A percentile compares a stretch with the other conserved stretches of the same genome.
These are phyloP conservation scores for Papilio demoleus DNA, from an alignment of 2,888 invertebrate genomes.

Conservation along the genomic window DNA sequence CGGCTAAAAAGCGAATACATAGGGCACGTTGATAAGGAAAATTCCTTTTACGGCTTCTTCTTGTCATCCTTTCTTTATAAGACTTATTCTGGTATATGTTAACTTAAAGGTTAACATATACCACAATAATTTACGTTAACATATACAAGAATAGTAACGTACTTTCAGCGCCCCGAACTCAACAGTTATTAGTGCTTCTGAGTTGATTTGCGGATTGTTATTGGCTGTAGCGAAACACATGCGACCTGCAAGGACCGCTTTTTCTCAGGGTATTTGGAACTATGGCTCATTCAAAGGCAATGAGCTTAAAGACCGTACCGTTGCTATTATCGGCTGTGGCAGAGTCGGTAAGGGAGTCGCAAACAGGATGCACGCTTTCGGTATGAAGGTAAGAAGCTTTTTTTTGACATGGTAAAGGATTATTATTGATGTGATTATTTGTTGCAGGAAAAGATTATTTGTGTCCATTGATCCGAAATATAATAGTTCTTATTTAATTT, in stretches of 20 bases:
- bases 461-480: too few species aligned
- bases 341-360: not conserved
- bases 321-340: slow-evolving; percentile 12
- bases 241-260: slow-evolving; percentile 6
- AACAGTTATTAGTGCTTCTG: not conserved
- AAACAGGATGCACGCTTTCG: not conserved
- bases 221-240: slow-evolving; percentile 9
- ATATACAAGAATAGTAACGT: too few species aligned
- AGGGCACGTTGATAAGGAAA: too few species aligned
- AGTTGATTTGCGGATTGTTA: slow-evolving; percentile 3
- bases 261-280: not conserved
- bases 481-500: too few species aligned
- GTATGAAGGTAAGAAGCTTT: slow-evolving; percentile 8
- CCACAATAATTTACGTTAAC: too few species aligned
- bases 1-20: too few species aligned
- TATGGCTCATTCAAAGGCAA: not conserved
- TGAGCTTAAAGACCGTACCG: slow-evolving; percentile 9
- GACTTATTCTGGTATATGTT: not conserved
- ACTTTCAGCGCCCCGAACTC: slow-evolving; percentile 8
- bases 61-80: too few species aligned
- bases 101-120: not conserved
- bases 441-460: too few species aligned
- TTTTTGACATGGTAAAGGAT: not conserved
- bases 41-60: too few species aligned
- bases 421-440: too few species aligned